phyloP scores from a whole-genome alignment of 1,140 invertebrate species.

The Pseudomyrmex sp. region DNA sequence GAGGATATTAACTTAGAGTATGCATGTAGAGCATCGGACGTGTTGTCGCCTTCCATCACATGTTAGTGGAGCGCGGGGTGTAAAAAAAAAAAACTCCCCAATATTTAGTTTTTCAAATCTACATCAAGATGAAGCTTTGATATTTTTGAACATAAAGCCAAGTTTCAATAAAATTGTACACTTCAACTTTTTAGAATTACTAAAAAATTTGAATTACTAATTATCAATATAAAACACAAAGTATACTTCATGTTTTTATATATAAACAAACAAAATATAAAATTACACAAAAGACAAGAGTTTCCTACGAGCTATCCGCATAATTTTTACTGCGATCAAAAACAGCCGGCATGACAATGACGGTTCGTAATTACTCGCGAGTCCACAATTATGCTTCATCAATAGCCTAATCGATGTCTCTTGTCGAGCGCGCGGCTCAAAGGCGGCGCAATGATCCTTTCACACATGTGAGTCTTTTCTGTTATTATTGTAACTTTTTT shows the following conservation, averaged over 20 bases:
- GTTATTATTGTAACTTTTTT: constrained; percentile 5
- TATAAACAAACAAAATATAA: too few species aligned
- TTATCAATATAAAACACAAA: too few species aligned
- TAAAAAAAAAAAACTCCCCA: neutral
- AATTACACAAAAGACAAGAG: too few species aligned
- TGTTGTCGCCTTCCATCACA: constrained; percentile 35
- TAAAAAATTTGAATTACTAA: too few species aligned
- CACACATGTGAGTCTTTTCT: neutral
- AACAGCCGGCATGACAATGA: constrained; percentile 22
- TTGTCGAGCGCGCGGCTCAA: constrained; percentile 47
- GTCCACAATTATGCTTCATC: constrained; percentile 34
- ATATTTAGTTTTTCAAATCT: neutral
- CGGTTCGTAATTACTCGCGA: constrained; percentile 28
- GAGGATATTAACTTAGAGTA: constrained; percentile 47
- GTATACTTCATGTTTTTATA: too few species aligned
- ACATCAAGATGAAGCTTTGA: neutral
- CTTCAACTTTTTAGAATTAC: neutral
- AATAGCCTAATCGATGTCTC: constrained; percentile 54
- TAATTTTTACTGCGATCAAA: constrained; percentile 29
- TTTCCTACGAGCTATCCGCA: neutral
- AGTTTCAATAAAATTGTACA: neutral
- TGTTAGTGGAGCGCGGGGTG: neutral
- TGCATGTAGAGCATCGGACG: constrained; percentile 32
- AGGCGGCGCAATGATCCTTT: constrained; percentile 36
- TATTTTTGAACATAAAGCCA: too few species aligned